Percentiles rank a stretch among this genome's conserved stretches.
Conservation (phyloP, 2,797 vertebrate genomes). For the Peromyscus nudipes region DNA sequence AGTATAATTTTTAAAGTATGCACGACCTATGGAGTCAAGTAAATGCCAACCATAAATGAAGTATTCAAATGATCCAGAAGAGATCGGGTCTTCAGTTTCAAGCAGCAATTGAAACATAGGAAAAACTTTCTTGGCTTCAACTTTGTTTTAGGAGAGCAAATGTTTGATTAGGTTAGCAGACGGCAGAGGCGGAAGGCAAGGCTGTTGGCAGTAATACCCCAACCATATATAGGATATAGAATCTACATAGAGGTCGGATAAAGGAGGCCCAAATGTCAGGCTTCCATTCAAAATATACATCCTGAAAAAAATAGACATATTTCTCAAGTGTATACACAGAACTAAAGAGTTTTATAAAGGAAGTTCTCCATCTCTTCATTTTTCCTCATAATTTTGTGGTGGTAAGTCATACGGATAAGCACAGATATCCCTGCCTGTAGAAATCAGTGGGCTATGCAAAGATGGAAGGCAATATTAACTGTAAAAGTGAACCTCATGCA, state of each 20-base stretch:
- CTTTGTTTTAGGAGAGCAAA: constrained; percentile 79
- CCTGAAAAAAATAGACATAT: neutral
- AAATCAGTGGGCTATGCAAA: neutral
- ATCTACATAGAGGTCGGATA: constrained; percentile 35
- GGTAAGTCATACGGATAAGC: neutral
- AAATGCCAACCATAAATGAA: constrained; percentile 82
- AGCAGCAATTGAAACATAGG: constrained; percentile 77
- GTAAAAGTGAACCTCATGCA: neutral
- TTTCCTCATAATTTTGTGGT: neutral
- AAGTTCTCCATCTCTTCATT: neutral
- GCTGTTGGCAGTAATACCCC: constrained; percentile 57
- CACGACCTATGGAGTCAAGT: constrained; percentile 84
- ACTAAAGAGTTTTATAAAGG: neutral
- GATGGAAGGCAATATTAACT: neutral
- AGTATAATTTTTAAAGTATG: constrained; percentile 84
- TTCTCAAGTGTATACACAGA: neutral
- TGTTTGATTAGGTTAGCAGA: constrained; percentile 79
- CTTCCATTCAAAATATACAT: constrained; percentile 66
- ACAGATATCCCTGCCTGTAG: neutral
- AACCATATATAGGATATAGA: constrained; percentile 63
- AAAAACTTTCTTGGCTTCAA: constrained; percentile 79
- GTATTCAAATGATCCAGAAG: constrained; percentile 83
- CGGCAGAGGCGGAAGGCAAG: constrained; percentile 63
- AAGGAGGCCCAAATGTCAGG: constrained; percentile 68
- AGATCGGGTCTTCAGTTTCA: constrained; percentile 84